Conservation (phyloP, 2,888 invertebrate genomes). For the Pseudococcus jackbeardsleyi region DNA sequence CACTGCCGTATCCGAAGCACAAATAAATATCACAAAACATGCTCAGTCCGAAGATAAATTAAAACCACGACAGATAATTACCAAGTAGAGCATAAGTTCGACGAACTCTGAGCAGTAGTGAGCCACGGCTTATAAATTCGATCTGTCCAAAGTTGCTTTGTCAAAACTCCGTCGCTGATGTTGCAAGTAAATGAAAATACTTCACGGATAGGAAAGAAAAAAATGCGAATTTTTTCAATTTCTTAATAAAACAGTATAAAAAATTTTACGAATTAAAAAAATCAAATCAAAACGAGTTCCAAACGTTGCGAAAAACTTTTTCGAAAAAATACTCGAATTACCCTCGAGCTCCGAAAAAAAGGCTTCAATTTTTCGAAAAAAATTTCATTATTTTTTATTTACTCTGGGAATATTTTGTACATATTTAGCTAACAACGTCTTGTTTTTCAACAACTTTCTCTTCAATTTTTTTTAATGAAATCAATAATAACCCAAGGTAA, state of each 20-base stretch:
- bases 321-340: neutral
- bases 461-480: neutral
- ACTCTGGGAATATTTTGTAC: neutral
- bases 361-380: neutral
- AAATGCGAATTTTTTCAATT: neutral
- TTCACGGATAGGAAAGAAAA: neutral
- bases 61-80: neutral
- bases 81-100: conserved; percentile 22
- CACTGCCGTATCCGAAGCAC: neutral
- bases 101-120: neutral
- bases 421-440: neutral
- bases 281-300: neutral
- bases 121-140: neutral
- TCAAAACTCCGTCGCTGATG: neutral
- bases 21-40: conserved; percentile 4
- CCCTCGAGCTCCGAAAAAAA: neutral
- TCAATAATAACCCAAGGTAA: neutral
- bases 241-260: neutral
- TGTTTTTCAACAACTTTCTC: neutral
- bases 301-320: neutral
- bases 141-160: neutral
- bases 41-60: neutral
- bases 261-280: neutral
- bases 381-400: neutral
- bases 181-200: neutral